Evolutionary conservation across 2,888 invertebrate genomes (phyloP), one percentile per base, ranked within the genome.

Genomic region (Lottia gigantea): DNA sequence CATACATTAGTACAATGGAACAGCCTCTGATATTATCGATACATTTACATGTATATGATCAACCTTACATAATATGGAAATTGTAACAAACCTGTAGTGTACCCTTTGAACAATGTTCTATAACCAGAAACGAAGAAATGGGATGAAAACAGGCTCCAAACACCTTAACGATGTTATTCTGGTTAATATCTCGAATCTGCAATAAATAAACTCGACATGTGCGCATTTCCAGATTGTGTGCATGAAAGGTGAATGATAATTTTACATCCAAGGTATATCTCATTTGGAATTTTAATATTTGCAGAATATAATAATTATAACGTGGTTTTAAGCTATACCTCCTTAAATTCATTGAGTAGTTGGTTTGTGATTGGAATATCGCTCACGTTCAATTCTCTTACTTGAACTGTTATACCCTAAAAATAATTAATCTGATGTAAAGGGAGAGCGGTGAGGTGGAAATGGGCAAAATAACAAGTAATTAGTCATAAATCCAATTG

Each of bases 61-160:
- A 40, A 40, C 40, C 11, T 40, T 40, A 40, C 40, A 40, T 40
- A n/a, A n/a, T n/a, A 8, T 8, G 11, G 11, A 40, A 40, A 4
- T 40, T 11, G 14, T 25, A 47, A 23, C 64, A 64, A 68, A 84
- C 85, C 81, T 80, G 76, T 46, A 96, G 89, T 40, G 94, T 95
- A 66, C 95, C 95, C 79, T 95, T 93, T 0, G 95, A 94, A 80
- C 95, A 95, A 88, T 95, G 95, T 87, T 95, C 95, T 0, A 94
- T 95, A 16, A 95, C 90, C 68, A 95, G 93, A 31, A 95, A 91
- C 0, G 94, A 92, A 0, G 92, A 92, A 0, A 91, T 89, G n/a
- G 45, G 26, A 85, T 95, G 95, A 49, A 95, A 93, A 87, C 95
- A 95, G 0, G 95, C 93, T 25, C 96, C 96, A 75, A 95, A 92